Percentiles rank a stretch among this genome's conserved stretches.
Evolutionary conservation across 2,888 invertebrate species (phyloP).

Genomic region (Brenthis daphne): DNA sequence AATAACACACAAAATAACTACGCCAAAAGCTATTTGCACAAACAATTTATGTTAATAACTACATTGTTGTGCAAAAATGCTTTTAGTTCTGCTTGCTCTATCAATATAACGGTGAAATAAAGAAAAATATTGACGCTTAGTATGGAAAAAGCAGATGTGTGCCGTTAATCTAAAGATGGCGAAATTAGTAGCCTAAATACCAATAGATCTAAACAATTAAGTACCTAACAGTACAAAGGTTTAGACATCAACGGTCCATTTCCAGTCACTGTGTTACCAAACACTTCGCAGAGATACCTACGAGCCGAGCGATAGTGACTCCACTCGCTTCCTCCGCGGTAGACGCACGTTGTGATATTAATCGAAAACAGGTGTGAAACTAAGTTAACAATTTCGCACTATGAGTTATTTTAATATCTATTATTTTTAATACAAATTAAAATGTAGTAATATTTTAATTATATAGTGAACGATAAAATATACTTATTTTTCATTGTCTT

Average conservation of each 20-base stretch:
- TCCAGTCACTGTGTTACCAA: constrained; percentile 46
- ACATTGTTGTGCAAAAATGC: constrained; percentile 23
- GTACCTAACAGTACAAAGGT: constrained; percentile 54
- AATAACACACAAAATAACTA: background rate
- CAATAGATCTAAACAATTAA: constrained; percentile 52
- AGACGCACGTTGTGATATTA: constrained; percentile 61
- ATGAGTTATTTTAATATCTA: constrained; percentile 10
- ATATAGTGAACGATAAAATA: background rate
- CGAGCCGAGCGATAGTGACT: constrained; percentile 52
- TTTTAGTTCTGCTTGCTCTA: constrained; percentile 14
- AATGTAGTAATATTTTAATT: background rate
- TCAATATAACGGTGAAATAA: constrained; percentile 38
- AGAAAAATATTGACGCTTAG: constrained; percentile 37
- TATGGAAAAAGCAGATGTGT: constrained; percentile 37
- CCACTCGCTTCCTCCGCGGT: constrained; percentile 54
- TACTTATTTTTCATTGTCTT: background rate
- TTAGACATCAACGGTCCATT: constrained; percentile 64
- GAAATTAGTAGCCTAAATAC: constrained; percentile 51
- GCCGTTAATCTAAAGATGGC: constrained; percentile 48
- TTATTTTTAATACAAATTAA: background rate
- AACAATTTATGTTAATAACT: constrained; percentile 20
- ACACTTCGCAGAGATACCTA: constrained; percentile 44
- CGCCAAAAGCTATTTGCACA: constrained; percentile 7
- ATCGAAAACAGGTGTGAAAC: constrained; percentile 47
- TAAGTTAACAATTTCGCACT: constrained; percentile 1